Evolutionary conservation across 2,888 invertebrate species (phyloP).

Genomic region (Dione juno): DNA sequence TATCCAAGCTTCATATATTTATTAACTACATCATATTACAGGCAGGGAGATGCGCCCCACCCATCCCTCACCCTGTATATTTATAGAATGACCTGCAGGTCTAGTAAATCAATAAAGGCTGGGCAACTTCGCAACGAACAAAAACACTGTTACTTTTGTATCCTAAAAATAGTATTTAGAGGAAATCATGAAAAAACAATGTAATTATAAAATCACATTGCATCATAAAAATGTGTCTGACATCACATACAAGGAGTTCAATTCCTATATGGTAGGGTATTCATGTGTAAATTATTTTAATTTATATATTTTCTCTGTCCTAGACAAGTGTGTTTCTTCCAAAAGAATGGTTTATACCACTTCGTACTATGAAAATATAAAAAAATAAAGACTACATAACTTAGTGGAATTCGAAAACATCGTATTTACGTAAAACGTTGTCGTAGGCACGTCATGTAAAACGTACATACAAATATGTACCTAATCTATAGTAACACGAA

Average conservation of each 20-base stretch:
- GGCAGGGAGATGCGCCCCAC: slow-evolving; percentile 1
- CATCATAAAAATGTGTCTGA: no score
- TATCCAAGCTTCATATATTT: neutral
- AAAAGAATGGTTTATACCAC: no score
- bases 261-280: no score
- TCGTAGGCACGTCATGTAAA: neutral
- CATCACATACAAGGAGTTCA: no score
- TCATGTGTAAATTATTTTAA: no score
- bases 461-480: neutral
- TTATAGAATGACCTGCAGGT: slow-evolving; percentile 13
- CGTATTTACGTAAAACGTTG: neutral
- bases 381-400: neutral
- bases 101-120: slow-evolving; percentile 14
- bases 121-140: slow-evolving; percentile 5
- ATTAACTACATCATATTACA: neutral
- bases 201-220: no score
- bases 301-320: no score
- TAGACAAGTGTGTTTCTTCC: no score
- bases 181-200: no score
- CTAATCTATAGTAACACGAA: neutral
- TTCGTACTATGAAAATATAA: neutral
- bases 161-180: neutral
- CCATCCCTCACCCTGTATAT: slow-evolving; percentile 4
- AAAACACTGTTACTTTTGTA: neutral
- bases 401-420: neutral